These are phyloP conservation scores for Himalopsyche tibetana DNA, from an alignment of 2,888 invertebrate genomes.

Conservation along the genomic window DNA sequence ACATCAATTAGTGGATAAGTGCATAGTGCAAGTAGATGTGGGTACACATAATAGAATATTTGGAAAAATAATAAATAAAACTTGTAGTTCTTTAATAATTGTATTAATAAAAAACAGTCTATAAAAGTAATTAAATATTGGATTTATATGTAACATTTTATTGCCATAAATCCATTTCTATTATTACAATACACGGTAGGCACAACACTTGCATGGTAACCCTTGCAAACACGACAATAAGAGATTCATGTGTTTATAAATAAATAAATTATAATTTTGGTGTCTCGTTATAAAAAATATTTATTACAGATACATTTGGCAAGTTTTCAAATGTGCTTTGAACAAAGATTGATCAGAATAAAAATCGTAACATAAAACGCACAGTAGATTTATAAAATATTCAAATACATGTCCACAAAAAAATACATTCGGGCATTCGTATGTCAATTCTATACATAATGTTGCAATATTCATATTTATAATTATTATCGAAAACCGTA, in stretches of 20 bases:
- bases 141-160: conserved; percentile 28
- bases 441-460: neutral
- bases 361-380: neutral
- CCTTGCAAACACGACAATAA: conserved; percentile 45
- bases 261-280: conserved; percentile 42
- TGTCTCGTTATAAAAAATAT: conserved; percentile 42
- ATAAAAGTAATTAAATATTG: conserved; percentile 55
- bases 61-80: neutral
- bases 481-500: neutral
- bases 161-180: conserved; percentile 47
- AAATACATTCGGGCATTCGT: neutral
- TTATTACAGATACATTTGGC: conserved; percentile 40
- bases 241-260: conserved; percentile 43
- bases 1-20: too few relatives aligned
- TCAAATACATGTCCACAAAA: conserved; percentile 9
- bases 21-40: too few relatives aligned
- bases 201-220: conserved; percentile 54
- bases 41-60: too few relatives aligned
- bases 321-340: conserved; percentile 26
- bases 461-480: conserved; percentile 13
- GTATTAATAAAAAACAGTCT: conserved; percentile 57
- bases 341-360: neutral
- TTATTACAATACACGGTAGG: conserved; percentile 50
- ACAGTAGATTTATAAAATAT: conserved; percentile 33
- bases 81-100: conserved; percentile 34